These are phyloP conservation scores for Aplodontia rufa DNA, from an alignment of 2,113 vertebrate species.

Conservation along the genomic window DNA sequence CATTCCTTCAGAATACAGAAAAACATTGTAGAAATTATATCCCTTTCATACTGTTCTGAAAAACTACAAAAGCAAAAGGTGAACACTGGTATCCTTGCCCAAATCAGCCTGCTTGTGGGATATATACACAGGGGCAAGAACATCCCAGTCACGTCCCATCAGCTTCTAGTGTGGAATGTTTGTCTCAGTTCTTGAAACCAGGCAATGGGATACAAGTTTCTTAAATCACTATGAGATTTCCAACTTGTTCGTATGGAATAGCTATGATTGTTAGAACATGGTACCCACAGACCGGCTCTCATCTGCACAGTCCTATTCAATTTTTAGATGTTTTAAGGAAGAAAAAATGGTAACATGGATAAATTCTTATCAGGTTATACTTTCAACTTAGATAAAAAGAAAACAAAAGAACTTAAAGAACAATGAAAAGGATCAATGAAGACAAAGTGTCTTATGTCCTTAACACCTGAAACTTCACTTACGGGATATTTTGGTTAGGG, in stretches of 20 bases:
- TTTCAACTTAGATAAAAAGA: constrained; percentile 31
- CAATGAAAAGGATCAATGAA: constrained; percentile 19
- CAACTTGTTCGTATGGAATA: background rate
- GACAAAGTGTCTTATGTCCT: background rate
- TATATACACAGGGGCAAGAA: background rate
- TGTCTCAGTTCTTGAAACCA: background rate
- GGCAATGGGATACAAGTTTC: background rate
- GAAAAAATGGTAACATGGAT: constrained; percentile 20
- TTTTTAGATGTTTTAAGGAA: background rate
- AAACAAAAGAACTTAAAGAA: constrained; percentile 58
- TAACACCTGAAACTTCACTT: background rate
- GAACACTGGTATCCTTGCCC: background rate
- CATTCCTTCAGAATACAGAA: constrained; percentile 47
- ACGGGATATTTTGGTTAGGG: background rate
- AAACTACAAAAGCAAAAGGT: background rate
- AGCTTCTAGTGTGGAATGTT: background rate
- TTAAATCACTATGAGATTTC: background rate
- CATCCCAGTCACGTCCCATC: background rate
- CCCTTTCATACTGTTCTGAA: background rate
- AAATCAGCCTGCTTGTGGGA: background rate
- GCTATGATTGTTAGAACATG: accelerated
- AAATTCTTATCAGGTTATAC: constrained; percentile 54
- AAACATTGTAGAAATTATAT: constrained; percentile 31
- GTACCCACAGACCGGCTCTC: background rate
- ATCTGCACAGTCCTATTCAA: background rate